Conservation (phyloP, 1,140 invertebrate species). For the Meloidogyne chitwoodi region DNA sequence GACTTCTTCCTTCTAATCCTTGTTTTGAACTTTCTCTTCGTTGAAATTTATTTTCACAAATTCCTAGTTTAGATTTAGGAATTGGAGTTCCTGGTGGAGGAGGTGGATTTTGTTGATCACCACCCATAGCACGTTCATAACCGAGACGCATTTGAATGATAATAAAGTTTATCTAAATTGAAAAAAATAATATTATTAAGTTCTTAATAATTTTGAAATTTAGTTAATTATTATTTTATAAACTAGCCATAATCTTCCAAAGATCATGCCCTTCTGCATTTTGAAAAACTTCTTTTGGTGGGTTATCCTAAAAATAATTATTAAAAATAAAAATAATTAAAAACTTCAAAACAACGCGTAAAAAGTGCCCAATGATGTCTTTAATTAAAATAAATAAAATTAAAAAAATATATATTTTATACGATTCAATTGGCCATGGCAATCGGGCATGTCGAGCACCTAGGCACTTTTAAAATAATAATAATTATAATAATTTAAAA, state of each 20-base stretch:
- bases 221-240: neutral
- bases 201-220: neutral
- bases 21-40: neutral
- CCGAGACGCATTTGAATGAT: constrained; percentile 42
- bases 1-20: neutral
- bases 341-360: constrained; percentile 43
- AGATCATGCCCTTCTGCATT: constrained; percentile 44
- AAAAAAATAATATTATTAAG: too few relatives aligned
- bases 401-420: neutral
- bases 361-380: constrained; percentile 36
- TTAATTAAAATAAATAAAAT: neutral
- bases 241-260: constrained; percentile 43
- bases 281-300: constrained; percentile 43
- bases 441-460: constrained; percentile 40
- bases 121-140: constrained; percentile 31
- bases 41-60: constrained; percentile 2
- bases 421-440: constrained; percentile 24
- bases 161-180: constrained; percentile 31
- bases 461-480: constrained; percentile 26
- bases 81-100: neutral
- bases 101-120: neutral
- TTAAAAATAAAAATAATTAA: neutral
- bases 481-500: neutral
- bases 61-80: neutral
- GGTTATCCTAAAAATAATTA: constrained; percentile 3